Evolutionary conservation across 2,888 invertebrate genomes (phyloP).

Genomic region (Linnaemya tessellans): DNA sequence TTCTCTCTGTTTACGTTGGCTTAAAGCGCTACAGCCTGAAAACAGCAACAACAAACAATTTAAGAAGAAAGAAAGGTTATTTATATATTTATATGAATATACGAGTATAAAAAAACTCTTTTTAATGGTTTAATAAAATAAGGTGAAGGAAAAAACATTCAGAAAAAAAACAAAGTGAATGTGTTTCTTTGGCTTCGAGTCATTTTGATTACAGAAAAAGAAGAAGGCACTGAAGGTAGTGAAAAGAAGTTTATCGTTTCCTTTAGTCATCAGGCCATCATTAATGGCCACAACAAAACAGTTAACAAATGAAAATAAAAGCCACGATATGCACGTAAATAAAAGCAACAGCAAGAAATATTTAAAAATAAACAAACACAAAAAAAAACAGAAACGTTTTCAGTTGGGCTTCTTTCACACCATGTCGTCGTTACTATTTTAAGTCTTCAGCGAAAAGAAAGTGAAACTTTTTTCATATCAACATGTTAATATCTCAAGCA

Average conservation of each 20-base stretch:
- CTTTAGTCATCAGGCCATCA: conserved; percentile 32
- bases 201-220: conserved; percentile 8
- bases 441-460: conserved; percentile 79
- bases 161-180: conserved; percentile 67
- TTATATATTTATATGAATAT: neutral
- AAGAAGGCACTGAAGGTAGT: conserved; percentile 45
- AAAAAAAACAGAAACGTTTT: conserved; percentile 26
- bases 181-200: conserved; percentile 19
- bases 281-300: conserved; percentile 14
- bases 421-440: conserved; percentile 54
- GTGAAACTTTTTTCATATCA: conserved; percentile 77
- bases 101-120: neutral
- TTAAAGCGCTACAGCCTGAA: neutral
- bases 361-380: conserved; percentile 24
- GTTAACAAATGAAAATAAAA: neutral
- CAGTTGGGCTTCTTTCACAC: conserved; percentile 21
- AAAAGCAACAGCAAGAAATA: neutral
- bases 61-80: conserved; percentile 29
- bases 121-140: neutral
- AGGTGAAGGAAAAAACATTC: neutral
- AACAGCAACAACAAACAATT: conserved; percentile 5
- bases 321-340: neutral
- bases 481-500: conserved; percentile 55
- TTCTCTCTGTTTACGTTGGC: conserved; percentile 6
- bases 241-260: conserved; percentile 60